phyloP scores from a whole-genome alignment of 2,113 vertebrate genomes.

The Otocyon megalotis region DNA sequence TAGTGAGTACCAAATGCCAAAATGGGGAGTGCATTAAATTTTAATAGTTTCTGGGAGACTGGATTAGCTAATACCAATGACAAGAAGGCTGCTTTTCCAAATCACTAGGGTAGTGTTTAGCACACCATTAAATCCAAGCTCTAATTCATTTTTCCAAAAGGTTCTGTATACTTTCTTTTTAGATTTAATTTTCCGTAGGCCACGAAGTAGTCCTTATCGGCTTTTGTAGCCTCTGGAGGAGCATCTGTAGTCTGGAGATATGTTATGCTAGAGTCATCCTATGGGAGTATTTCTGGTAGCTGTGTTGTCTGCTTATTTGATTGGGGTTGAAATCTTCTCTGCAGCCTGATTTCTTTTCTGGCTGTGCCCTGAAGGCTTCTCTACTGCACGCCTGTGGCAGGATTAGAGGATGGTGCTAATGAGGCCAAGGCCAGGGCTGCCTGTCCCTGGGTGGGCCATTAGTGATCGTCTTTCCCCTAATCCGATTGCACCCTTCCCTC shows the following conservation, averaged over 20 bases:
- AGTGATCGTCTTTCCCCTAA: background rate
- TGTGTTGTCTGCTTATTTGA: background rate
- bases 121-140: background rate
- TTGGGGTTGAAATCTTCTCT: slow-evolving; percentile 13
- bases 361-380: slow-evolving; percentile 38
- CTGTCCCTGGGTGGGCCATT: slow-evolving; percentile 50
- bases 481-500: background rate
- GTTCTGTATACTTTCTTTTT: background rate
- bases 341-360: slow-evolving; percentile 53
- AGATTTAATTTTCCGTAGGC: background rate
- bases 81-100: background rate
- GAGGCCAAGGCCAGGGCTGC: background rate
- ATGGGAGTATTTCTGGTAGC: background rate
- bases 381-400: background rate
- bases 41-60: slow-evolving; percentile 44
- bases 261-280: background rate
- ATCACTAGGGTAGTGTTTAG: background rate
- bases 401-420: slow-evolving; percentile 38
- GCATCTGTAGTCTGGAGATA: background rate
- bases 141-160: background rate
- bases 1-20: background rate
- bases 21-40: background rate
- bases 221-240: background rate
- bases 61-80: background rate
- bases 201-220: background rate